phyloP scores from a whole-genome alignment of 2,113 vertebrate species.

The Tichodroma muraria region DNA sequence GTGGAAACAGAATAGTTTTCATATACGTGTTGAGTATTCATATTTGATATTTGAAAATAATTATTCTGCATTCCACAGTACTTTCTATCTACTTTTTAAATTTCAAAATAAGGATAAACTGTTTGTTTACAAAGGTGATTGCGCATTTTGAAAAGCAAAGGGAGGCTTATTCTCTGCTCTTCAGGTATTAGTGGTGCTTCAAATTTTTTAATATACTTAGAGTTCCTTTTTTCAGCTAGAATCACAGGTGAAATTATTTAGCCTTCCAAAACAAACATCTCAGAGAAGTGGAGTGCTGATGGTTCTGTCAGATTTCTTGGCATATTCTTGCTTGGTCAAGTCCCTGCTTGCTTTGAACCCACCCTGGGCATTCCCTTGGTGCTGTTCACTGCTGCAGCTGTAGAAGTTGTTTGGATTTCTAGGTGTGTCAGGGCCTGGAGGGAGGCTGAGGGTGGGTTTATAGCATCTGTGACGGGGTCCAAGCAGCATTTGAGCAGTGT shows the following conservation, averaged over 20 bases:
- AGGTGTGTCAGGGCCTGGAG: background rate
- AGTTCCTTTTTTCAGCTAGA: background rate
- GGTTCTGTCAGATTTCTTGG: background rate
- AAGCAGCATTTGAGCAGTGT: rapidly evolving
- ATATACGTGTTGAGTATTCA: background rate
- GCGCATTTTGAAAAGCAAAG: background rate
- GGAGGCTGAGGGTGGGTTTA: background rate
- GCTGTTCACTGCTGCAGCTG: background rate
- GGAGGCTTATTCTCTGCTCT: background rate
- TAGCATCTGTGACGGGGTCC: rapidly evolving
- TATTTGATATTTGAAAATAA: background rate
- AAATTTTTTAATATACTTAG: background rate
- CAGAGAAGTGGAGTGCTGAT: background rate
- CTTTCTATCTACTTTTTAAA: background rate
- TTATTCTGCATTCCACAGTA: background rate
- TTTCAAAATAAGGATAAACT: background rate
- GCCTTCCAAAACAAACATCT: background rate
- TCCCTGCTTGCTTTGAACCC: background rate
- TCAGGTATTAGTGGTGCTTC: background rate
- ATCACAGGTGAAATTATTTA: background rate
- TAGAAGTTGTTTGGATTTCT: rapidly evolving
- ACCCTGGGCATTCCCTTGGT: background rate
- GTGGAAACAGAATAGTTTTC: background rate
- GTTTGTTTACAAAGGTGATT: background rate
- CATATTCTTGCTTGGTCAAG: background rate